Evolutionary conservation across 2,888 invertebrate species (phyloP), one percentile per base, ranked within the genome.

Genomic region (Hemaris fuciformis): DNA sequence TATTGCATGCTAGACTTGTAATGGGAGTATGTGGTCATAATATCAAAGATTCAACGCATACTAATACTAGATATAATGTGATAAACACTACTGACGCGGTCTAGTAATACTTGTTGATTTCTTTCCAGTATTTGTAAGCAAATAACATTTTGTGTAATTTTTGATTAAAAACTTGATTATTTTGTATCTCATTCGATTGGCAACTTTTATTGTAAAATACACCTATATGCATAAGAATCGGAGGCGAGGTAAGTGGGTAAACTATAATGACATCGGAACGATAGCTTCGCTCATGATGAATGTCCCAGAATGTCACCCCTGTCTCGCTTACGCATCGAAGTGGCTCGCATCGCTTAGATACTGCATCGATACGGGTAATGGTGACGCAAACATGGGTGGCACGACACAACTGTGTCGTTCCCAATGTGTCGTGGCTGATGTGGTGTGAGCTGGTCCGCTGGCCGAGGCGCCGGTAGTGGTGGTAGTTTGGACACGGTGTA

Each of bases 21-120:
- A 87, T 87, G 91, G 92, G 91, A 92, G 91, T 91, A 90, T 91
- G 92, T 91, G 91, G 91, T 91, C 91, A 89, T 91, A 92, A 90
- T 90, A 84, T 91, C 90, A 86, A 85, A 81, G 81, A 84, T 84
- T 81, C 79, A 83, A 72, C 79, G 84, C 84, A 82, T 84, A 85
- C 81, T 88, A 85, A 84, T 85, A 75, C 22, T 59, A 53, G 38
- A 41, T 27, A 43, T 48, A 59, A 57, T 57, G 38, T 45, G 31
- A 62, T 61, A 56, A 42, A 27, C 25, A 48, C 18, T 56, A 59
- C 22, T 34, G 53, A 25, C 48, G 75, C 76, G 79, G 75, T 75
- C 66, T 60, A 68, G 68, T 79, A 83, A 77, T 69, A 87, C 87
- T 89, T 87, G 68, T 60, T 66, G 61, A 57, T 63, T 68, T 64